Conservation (phyloP, 2,797 vertebrate genomes). For the Enteromius mattozi region DNA sequence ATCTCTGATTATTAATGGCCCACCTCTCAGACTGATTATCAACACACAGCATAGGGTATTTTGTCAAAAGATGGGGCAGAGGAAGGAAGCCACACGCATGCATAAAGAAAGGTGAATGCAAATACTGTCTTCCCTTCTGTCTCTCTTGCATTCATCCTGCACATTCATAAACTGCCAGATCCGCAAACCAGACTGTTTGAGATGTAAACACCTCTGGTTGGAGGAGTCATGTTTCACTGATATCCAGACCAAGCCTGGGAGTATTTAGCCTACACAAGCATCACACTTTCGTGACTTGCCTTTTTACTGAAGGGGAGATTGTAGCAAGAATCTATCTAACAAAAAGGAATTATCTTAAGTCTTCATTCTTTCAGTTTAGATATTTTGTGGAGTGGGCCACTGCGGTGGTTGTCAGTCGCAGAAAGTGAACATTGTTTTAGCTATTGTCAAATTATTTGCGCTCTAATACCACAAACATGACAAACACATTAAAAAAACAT, state of each 20-base stretch:
- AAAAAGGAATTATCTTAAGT: neutral
- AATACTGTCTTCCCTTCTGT: conserved; percentile 46
- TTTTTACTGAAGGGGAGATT: neutral
- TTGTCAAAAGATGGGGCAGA: conserved; percentile 34
- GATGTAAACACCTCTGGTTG: conserved; percentile 59
- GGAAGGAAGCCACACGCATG: conserved; percentile 16
- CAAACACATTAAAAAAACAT: neutral
- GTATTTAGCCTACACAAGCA: neutral
- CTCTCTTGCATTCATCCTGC: conserved; percentile 46
- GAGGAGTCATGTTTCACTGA: conserved; percentile 60
- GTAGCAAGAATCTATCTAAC: neutral
- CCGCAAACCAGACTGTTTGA: conserved; percentile 56
- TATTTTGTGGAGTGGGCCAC: too few species aligned
- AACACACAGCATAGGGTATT: conserved; percentile 46
- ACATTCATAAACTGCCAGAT: conserved; percentile 53
- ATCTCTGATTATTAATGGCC: conserved; percentile 64
- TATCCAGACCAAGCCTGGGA: conserved; percentile 48
- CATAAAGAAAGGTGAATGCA: conserved; percentile 48
- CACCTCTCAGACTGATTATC: conserved; percentile 49
- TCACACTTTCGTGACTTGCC: neutral
- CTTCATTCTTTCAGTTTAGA: neutral
- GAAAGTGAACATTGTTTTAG: neutral
- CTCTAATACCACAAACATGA: neutral
- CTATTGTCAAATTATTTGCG: neutral
- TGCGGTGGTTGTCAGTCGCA: neutral